phyloP scores from a whole-genome alignment of 2,888 invertebrate species.

The Mongoloraphidia duomilia region DNA sequence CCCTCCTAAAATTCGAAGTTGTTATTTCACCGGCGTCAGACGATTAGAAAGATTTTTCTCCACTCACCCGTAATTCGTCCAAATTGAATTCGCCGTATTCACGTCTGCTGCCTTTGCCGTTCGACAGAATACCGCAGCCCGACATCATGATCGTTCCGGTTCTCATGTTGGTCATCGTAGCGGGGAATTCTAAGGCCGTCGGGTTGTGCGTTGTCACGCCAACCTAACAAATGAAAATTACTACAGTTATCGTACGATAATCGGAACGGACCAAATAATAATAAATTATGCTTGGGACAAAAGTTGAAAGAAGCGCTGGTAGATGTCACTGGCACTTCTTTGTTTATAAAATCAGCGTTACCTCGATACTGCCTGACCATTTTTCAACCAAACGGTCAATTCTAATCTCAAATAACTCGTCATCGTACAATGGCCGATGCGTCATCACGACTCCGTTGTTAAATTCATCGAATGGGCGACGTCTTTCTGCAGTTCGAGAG shows the following conservation, averaged over 20 bases:
- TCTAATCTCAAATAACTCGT: conserved; percentile 88
- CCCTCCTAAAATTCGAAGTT: conserved; percentile 46
- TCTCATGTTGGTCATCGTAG: conserved; percentile 95
- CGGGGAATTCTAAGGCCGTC: conserved; percentile 75
- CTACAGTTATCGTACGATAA: not conserved
- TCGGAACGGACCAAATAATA: not conserved
- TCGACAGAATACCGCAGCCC: conserved; percentile 89
- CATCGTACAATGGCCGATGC: conserved; percentile 69
- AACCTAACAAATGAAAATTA: conserved; percentile 37
- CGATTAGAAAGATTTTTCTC: not conserved
- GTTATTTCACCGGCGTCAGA: not conserved
- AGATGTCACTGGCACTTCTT: no score
- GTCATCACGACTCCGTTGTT: conserved; percentile 96
- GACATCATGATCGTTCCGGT: conserved; percentile 92
- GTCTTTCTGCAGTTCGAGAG: conserved; percentile 72
- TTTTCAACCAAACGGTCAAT: conserved; percentile 87
- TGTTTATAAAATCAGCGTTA: conserved; percentile 17
- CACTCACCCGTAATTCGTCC: conserved; percentile 68
- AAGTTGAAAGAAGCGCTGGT: not conserved
- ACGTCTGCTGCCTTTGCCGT: conserved; percentile 84
- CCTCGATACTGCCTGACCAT: conserved; percentile 88
- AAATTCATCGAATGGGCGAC: conserved; percentile 82
- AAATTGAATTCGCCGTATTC: conserved; percentile 90
- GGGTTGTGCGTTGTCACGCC: conserved; percentile 92
- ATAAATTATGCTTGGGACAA: not conserved